Conservation (phyloP, 2,888 invertebrate genomes). For the Nomada ruficornis region DNA sequence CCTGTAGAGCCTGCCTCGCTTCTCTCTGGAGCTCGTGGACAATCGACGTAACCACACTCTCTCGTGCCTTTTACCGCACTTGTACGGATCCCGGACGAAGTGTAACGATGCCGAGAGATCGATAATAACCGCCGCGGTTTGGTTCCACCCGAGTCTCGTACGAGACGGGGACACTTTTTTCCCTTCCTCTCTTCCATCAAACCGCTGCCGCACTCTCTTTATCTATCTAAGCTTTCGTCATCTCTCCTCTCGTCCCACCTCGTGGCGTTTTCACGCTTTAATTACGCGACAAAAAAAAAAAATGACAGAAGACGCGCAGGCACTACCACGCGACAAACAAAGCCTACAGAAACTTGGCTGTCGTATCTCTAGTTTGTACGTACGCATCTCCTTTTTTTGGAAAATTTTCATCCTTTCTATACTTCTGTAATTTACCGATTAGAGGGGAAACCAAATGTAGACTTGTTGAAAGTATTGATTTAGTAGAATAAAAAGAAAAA, state of each 20-base stretch:
- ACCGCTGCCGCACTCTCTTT: conserved; percentile 16
- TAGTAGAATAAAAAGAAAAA: background rate
- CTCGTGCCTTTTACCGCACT: conserved; percentile 61
- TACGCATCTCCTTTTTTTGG: background rate
- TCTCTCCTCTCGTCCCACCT: conserved; percentile 7
- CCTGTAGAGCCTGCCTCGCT: conserved; percentile 47
- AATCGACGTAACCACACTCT: conserved; percentile 62
- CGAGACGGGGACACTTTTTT: conserved; percentile 64
- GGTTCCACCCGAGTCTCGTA: conserved; percentile 66
- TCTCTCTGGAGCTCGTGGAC: conserved; percentile 58
- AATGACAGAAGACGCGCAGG: conserved; percentile 27
- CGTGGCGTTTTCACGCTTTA: conserved; percentile 50
- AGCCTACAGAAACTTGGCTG: conserved; percentile 28
- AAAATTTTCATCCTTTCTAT: background rate
- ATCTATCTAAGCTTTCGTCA: conserved; percentile 17
- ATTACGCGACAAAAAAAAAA: conserved; percentile 46
- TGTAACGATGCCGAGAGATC: conserved; percentile 72
- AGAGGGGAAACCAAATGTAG: background rate
- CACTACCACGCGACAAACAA: background rate
- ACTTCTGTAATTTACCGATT: background rate
- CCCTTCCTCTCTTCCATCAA: background rate
- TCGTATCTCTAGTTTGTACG: background rate
- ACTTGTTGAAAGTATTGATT: background rate
- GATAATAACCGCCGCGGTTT: conserved; percentile 72
- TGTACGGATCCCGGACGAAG: conserved; percentile 69